Base-by-base conservation (phyloP, 2,888 invertebrate genomes). In the Noctuana brunneofusca region DNA sequence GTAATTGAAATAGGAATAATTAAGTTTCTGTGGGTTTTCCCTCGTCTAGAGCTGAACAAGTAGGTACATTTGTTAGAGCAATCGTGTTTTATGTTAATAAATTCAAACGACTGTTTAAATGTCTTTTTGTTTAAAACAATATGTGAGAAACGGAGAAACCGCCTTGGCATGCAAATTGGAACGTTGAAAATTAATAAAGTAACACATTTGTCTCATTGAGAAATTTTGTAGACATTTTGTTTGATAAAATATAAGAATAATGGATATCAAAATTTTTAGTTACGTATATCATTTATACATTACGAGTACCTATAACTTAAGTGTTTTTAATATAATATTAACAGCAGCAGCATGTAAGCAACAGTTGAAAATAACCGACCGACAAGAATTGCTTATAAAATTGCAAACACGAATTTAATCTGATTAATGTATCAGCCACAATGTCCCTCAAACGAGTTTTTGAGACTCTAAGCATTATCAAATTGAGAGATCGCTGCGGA, bases 1-100 rank as follows among this genome's bases (percentile, higher is more conserved):
- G 65, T 70, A 66, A 55, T 49, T 48, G 41, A 52, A 56, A 68
- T 71, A 63, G 66, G 66, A 68, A 69, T 69, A 67, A 71, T 71
- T 66, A 62, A 54, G 63, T 65, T 66, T 64, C 58, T 63, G 57
- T 63, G 46, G 64, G 48, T 60, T 57, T 57, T 56, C 24, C 64
- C 54, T 60, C 18, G 50, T 41, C 46, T 11, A 27, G 41, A 64
- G 64, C 55, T n/a, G n/a, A n/a, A n/a, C n/a, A n/a, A n/a, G n/a
- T n/a, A 60, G 43, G 64, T 55, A 54, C 65, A 66, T 66, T 69
- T 69, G 64, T 67, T 66, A 38, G 24, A 22, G 14, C 12, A 38
- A 50, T 71, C 66, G 58, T 65, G 65, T 68, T 71, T 18, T 18
- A 72, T 65, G 64, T 65, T 65, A 67, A 69, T 68, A 50, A 24